phyloP scores from a whole-genome alignment of 2,113 vertebrate species.

The Pituophis catenifer region DNA sequence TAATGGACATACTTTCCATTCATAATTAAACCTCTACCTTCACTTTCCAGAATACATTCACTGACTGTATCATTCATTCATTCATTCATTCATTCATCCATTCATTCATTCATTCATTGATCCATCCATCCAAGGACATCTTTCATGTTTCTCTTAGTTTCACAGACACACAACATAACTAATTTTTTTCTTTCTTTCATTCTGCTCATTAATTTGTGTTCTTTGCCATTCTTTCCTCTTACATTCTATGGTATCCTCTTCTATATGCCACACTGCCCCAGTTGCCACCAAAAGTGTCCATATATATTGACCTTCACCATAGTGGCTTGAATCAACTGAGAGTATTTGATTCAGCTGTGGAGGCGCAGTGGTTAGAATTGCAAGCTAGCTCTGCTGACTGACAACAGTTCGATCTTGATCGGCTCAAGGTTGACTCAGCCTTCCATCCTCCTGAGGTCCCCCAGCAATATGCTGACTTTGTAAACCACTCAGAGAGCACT shows the following conservation, averaged over 20 bases:
- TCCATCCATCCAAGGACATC: neutral
- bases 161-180: neutral
- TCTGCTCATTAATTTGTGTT: neutral
- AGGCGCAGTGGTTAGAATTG: neutral
- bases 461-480: neutral
- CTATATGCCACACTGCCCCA: neutral
- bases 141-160: neutral
- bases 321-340: neutral
- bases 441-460: neutral
- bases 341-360: neutral
- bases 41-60: neutral
- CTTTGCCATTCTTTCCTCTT: neutral
- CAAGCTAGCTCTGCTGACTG: neutral
- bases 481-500: neutral
- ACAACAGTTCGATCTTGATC: neutral
- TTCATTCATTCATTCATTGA: neutral
- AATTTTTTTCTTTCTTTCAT: neutral
- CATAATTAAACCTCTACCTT: neutral
- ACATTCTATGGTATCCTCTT: neutral
- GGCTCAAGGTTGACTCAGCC: neutral
- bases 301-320: neutral
- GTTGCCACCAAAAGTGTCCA: neutral
- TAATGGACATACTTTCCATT: neutral
- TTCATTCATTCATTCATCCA: neutral
- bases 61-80: neutral